Percentiles rank a stretch among this genome's conserved stretches.
phyloP scores from a whole-genome alignment of 2,888 invertebrate species.

The Azorinus chamasolen region DNA sequence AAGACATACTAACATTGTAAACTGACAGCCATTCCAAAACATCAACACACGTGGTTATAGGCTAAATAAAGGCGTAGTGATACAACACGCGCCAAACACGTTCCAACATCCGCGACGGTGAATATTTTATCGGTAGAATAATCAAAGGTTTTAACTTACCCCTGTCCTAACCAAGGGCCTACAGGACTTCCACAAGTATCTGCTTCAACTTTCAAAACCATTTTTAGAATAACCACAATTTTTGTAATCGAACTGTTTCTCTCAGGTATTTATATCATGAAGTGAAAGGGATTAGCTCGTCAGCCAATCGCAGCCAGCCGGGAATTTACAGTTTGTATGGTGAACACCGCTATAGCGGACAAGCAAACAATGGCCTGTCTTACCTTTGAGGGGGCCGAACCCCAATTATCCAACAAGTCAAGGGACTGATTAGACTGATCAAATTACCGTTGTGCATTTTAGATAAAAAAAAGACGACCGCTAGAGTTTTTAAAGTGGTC shows the following conservation, averaged over 20 bases:
- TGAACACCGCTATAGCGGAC: constrained; percentile 42
- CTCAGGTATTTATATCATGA: constrained; percentile 56
- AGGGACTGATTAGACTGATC: constrained; percentile 1
- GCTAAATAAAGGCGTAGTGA: constrained; percentile 39
- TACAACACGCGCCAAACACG: constrained; percentile 56
- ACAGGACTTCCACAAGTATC: constrained; percentile 47
- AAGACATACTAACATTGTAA: no score
- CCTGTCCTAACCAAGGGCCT: constrained; percentile 62
- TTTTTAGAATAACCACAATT: constrained; percentile 35
- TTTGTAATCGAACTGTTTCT: constrained; percentile 55
- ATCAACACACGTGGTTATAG: constrained; percentile 54
- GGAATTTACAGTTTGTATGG: constrained; percentile 49
- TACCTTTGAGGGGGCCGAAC: constrained; percentile 8
- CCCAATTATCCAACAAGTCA: constrained; percentile 5
- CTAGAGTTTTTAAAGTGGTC: no score
- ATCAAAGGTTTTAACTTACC: constrained; percentile 42
- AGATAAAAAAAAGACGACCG: no score
- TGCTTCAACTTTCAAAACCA: constrained; percentile 63
- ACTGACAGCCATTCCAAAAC: background rate
- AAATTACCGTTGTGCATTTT: no score
- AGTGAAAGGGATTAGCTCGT: constrained; percentile 52
- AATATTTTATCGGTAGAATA: background rate
- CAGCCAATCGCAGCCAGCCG: constrained; percentile 44
- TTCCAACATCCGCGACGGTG: constrained; percentile 16
- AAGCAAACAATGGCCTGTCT: no score